Evolutionary conservation across 2,113 vertebrate genomes (phyloP).

Genomic region (Gorsachius goisagi): DNA sequence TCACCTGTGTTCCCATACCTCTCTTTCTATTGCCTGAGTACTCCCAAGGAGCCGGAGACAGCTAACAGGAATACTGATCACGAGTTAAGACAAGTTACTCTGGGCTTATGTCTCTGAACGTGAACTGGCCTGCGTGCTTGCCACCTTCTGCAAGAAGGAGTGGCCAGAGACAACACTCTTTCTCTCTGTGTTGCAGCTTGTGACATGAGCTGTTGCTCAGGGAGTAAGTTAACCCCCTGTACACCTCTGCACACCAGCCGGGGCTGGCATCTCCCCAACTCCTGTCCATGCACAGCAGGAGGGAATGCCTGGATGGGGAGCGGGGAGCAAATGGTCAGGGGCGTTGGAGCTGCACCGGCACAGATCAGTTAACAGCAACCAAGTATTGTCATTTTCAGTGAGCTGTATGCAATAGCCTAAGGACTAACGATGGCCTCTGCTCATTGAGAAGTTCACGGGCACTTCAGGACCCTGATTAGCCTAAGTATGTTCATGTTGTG

Average conservation of each 20-base stretch:
- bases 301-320: neutral
- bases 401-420: neutral
- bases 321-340: neutral
- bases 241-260: neutral
- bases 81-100: neutral
- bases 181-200: neutral
- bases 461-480: neutral
- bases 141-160: neutral
- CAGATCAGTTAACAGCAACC: neutral
- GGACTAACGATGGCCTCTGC: neutral
- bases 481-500: neutral
- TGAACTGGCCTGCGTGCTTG: neutral
- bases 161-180: neutral
- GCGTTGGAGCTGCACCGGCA: accelerated
- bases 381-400: neutral
- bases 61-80: neutral
- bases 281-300: neutral
- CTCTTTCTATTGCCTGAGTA: neutral
- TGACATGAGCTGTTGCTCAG: neutral
- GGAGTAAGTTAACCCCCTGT: neutral
- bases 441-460: neutral
- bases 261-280: neutral
- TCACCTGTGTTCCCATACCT: neutral
- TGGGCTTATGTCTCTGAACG: neutral
- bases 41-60: neutral